phyloP scores from a whole-genome alignment of 2,888 invertebrate genomes.

The Helleia helle region DNA sequence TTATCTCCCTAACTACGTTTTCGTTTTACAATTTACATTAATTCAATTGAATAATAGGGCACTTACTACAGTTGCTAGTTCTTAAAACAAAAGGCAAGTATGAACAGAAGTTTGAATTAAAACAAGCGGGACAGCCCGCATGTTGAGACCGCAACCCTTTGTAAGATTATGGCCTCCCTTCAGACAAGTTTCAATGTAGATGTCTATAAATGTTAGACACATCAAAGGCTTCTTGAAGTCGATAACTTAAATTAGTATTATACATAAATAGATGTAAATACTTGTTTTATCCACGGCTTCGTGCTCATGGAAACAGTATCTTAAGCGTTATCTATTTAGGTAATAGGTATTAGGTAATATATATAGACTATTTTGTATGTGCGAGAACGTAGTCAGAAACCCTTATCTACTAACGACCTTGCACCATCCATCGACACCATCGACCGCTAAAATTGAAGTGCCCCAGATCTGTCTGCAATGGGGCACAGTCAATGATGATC shows the following conservation, averaged over 20 bases:
- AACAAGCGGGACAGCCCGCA: slow-evolving; percentile 31
- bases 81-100: slow-evolving; percentile 8
- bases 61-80: slow-evolving; percentile 1
- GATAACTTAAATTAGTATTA: background rate
- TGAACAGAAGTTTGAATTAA: slow-evolving; percentile 22
- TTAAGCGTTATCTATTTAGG: too few species aligned
- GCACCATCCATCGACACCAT: too few species aligned
- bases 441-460: too few species aligned
- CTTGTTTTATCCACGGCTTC: too few species aligned
- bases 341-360: too few species aligned
- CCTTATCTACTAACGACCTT: too few species aligned
- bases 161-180: slow-evolving; percentile 29
- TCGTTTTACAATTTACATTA: background rate
- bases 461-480: too few species aligned
- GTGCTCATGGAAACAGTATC: too few species aligned
- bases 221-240: slow-evolving; percentile 1
- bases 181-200: slow-evolving; percentile 24
- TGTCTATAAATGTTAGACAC: slow-evolving; percentile 1
- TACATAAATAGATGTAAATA: slow-evolving; percentile 3
- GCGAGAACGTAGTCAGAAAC: too few species aligned
- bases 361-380: too few species aligned
- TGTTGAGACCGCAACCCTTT: slow-evolving; percentile 32
- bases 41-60: background rate
- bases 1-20: background rate
- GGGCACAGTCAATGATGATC: too few species aligned